Evolutionary conservation across 2,797 vertebrate species (phyloP), one percentile per base, ranked within the genome.

Genomic region (Gymnoscopelus microlampas): DNA sequence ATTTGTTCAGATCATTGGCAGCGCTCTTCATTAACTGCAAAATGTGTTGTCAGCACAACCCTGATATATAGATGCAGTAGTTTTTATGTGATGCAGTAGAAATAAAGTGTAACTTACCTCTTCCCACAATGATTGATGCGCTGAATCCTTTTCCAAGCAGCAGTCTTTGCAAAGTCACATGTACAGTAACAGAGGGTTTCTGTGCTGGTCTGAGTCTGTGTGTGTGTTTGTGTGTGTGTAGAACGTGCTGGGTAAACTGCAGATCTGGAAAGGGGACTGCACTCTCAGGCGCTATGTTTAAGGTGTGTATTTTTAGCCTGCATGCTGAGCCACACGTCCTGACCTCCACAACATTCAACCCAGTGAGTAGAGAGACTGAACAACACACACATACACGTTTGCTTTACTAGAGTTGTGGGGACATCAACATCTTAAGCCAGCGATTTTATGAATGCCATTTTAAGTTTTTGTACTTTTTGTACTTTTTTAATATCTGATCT

Each of bases 231-330:
- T 62, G 73, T 66, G 32, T 63, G 54, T 60, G 23, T 62, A 44
- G 24, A 59, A 63, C 47, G 26, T 66, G 19, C 63, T 64, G 70
- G 51, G 60, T 64, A 47, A 57, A 68, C 74, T 60, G 75, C 68
- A 71, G 73, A 73, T 70, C 67, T 50, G 70, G 65, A 85, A 67
- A 83, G 58, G 77, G 74, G 74, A 78, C 82, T 66, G 69, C 88
- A 81, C 78, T 65, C 60, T 64, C n/a, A 24, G 32, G 70, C 62
- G 79, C 66, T 85, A 74, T 87, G 78, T 85, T 83, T 80, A 69
- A 79, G 75, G 74, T 84, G 87, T 9, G 85, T 94, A 94, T 93
- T 93, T 93, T 92, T 92, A 93, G 93, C 77, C 69, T 72, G 19
- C 19, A 19, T 19, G 76, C 76, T 80, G 57, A 84, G 76, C 77